Conservation (phyloP, 2,113 vertebrate species). For the Maccullochella peelii region DNA sequence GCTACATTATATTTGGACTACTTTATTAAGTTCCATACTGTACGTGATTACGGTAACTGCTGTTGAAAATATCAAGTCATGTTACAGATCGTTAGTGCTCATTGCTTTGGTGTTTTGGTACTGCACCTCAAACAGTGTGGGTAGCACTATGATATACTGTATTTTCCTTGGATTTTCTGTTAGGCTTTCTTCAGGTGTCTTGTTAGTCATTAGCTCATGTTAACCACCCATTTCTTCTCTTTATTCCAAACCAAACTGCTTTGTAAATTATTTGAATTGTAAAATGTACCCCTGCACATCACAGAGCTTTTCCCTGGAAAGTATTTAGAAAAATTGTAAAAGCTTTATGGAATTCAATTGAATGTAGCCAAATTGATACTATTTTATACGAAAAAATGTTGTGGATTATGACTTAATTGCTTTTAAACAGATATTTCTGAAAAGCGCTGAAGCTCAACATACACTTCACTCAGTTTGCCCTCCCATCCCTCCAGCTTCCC, state of each 20-base stretch:
- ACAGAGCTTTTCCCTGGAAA: background rate
- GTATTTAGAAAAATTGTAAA: background rate
- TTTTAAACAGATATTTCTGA: background rate
- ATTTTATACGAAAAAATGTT: background rate
- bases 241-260: background rate
- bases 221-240: background rate
- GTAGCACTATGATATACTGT: background rate
- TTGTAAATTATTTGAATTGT: background rate
- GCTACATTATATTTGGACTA: background rate
- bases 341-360: too few relatives aligned
- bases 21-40: background rate
- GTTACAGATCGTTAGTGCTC: background rate
- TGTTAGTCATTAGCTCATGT: background rate
- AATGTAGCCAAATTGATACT: background rate
- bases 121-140: background rate
- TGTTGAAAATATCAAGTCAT: slow-evolving; percentile 9
- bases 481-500: background rate
- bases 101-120: slow-evolving; percentile 1
- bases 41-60: background rate
- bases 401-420: background rate
- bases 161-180: background rate
- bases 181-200: background rate
- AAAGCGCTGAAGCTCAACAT: background rate
- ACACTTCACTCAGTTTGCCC: background rate
- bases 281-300: background rate